Base-by-base conservation (phyloP, 2,113 vertebrate genomes). In the Scomber japonicus region DNA sequence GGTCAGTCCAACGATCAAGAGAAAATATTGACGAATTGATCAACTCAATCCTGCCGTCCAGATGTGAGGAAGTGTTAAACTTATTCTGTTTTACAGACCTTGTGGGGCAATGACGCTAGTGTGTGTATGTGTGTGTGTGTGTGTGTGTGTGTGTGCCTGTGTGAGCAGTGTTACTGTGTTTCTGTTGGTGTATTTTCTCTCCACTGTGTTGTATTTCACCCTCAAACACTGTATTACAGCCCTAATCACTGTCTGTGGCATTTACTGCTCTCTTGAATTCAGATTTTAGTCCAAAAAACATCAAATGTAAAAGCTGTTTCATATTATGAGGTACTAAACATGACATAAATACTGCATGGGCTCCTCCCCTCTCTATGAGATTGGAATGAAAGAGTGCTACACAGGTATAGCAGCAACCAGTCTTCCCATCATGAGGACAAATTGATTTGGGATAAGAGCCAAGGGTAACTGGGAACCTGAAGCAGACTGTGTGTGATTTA, bases 11-110 rank as follows among this genome's bases (percentile, higher is more conserved):
- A 45, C 1, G 70, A 90, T 88, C 89, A 78, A 88, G 78, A 61
- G 64, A 55, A 69, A 83, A 24, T 89, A 94, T 93, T 59, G 91
- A 92, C 72, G 21, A 83, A 91, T 93, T 91, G 91, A 92, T 92
- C 83, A 82, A 27, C 9, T 80, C 53, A 45, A 65, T 80, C 72
- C 90, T 86, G 84, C 57, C 15, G 53, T 51, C 79, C 88, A 88
- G 90, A 92, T 87, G 87, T 35, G 84, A 74, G 90, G 87, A 92
- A 77, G 87, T 83, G 80, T 92, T 91, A n/a, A 81, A 84, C 83
- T 78, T 79, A 76, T 75, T 87, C 67, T 62, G 73, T 75, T 69
- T 85, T 67, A 83, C 51, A 82, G 78, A 71, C 86, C 83, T 80
- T 71, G 45, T 45, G 24, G 56, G 59, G 71, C 72, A 60, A 11